Conservation (phyloP, 2,113 vertebrate species). For the Bambusicola thoracicus region DNA sequence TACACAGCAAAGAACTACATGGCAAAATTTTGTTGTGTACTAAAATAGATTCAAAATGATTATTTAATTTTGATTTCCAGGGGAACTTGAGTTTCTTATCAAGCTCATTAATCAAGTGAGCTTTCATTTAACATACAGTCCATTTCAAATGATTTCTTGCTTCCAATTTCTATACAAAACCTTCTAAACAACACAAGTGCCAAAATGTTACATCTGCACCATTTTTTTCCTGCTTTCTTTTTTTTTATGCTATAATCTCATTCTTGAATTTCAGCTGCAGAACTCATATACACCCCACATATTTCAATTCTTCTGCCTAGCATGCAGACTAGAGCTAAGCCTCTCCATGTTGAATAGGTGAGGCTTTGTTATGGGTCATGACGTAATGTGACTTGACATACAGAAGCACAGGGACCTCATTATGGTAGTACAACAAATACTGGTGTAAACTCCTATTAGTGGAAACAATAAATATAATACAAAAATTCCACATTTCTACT, state of each 20-base stretch:
- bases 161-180: conserved; percentile 35
- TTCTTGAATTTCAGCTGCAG: neutral
- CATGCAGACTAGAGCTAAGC: neutral
- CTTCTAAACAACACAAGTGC: conserved; percentile 55
- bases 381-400: conserved; percentile 1
- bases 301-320: neutral
- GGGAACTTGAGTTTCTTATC: neutral
- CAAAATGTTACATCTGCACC: conserved; percentile 57
- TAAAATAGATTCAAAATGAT: neutral
- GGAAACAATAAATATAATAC: neutral
- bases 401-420: neutral
- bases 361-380: neutral
- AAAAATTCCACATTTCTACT: neutral
- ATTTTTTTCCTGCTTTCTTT: conserved; percentile 23
- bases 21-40: rapidly evolving
- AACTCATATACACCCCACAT: neutral
- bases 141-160: conserved; percentile 24
- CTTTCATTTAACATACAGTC: conserved; percentile 51
- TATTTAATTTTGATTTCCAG: conserved; percentile 11
- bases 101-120: conserved; percentile 43
- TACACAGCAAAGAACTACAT: neutral
- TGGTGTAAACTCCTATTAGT: neutral
- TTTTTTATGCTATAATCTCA: conserved; percentile 21
- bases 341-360: neutral
- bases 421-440: neutral